Base-by-base conservation (phyloP, 2,888 invertebrate genomes). In the Caenorhabditis sinica region DNA sequence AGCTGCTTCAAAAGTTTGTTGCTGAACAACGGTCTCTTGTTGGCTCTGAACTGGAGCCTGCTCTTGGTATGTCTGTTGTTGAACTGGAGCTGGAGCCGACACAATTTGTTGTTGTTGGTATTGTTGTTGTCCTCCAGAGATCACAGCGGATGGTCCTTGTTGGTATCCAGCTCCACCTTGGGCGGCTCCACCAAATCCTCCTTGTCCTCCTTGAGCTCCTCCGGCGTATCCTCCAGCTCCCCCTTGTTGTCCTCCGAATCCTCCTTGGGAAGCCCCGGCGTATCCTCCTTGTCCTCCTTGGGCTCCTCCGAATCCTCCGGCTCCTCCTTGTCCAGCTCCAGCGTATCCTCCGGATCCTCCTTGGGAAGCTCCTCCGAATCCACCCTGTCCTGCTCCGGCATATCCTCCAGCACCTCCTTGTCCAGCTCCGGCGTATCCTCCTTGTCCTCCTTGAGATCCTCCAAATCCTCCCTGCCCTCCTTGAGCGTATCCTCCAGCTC, bases 211-310 rank as follows among this genome's bases (percentile, higher is more conserved):
- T 28, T 80, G 73, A 43, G 61, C 60, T 5, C 49, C 75, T 61
- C 74, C 81, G 30, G 53, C 66, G 58, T 30, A 49, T 74, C 82
- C 82, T 60, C 69, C 68, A 20, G 25, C 15, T 68, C 79, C 71
- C 61, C 73, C 73, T 17, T 45, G 49, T 2, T 33, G 23, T 73
- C 73, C 73, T 51, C 73, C 71, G 56, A 63, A 69, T 69, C 77
- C 77, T 79, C 77, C 71, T 45, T 51, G 60, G 25, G 43, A 30
- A n/a, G 60, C 56, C 68, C 76, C 76, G 2, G 58, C 76, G 17
- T 73, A 75, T 65, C 75, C 75, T 40, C 69, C 76, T 6, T 33
- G 36, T 65, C 75, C 75, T 40, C 69, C 76, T 20, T 60, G 60
- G 1, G 28, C 8, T 79, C 77, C 77, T 25, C 61, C 71, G 58